phyloP scores from a whole-genome alignment of 2,888 invertebrate genomes.

The Mystacides longicornis region DNA sequence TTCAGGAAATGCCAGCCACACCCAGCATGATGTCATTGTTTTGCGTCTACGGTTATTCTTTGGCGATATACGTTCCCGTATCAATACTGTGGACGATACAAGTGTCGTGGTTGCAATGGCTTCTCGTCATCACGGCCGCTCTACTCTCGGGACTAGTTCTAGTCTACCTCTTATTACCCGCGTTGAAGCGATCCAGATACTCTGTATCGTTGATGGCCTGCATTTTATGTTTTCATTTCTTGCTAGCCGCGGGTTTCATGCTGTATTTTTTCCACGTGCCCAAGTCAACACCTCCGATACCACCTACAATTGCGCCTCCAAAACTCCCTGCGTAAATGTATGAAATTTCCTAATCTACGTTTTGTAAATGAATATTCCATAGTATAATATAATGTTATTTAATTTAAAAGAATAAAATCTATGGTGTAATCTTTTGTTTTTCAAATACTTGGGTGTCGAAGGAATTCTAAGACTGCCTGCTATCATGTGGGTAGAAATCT shows the following conservation, averaged over 20 bases:
- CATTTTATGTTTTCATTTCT: conserved; percentile 69
- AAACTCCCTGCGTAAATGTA: too few species aligned
- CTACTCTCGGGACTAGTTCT: conserved; percentile 80
- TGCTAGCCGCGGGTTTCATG: conserved; percentile 83
- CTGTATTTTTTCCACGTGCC: conserved; percentile 69
- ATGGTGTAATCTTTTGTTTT: too few species aligned
- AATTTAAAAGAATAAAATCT: too few species aligned
- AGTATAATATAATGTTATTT: too few species aligned
- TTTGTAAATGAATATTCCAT: too few species aligned
- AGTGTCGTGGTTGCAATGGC: conserved; percentile 78
- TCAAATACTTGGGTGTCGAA: too few species aligned
- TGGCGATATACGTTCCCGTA: conserved; percentile 89
- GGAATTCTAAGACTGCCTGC: too few species aligned
- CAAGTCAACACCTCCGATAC: conserved; percentile 1
- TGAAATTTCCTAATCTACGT: too few species aligned
- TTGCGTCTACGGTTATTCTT: conserved; percentile 92
- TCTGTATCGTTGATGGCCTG: conserved; percentile 55
- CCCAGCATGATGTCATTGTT: conserved; percentile 78
- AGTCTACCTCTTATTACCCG: conserved; percentile 73
- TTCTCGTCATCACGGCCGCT: conserved; percentile 73
- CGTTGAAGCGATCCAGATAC: conserved; percentile 58
- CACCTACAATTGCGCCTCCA: neutral
- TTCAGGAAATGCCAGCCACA: conserved; percentile 44
- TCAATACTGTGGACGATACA: conserved; percentile 89
- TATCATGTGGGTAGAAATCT: too few species aligned